Conservation (phyloP, 2,113 vertebrate genomes). For the Bostrychus sinensis region DNA sequence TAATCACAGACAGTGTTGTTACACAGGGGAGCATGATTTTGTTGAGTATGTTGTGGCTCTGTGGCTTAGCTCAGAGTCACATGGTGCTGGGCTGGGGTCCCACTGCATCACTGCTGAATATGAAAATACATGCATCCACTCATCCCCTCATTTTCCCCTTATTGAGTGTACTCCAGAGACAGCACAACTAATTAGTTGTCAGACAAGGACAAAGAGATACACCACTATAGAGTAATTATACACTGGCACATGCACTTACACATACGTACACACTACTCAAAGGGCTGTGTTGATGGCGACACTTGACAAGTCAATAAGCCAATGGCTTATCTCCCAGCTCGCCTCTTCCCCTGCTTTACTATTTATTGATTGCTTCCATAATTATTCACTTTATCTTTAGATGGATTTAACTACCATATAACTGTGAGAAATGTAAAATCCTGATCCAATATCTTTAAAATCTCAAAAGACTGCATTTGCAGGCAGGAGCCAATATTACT, state of each 20-base stretch:
- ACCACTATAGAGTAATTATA: conserved; percentile 62
- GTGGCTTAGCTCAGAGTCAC: conserved; percentile 8
- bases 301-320: conserved; percentile 80
- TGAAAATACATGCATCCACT: conserved; percentile 57
- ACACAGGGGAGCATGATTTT: background rate
- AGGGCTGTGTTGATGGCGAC: conserved; percentile 64
- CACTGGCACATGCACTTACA: conserved; percentile 32
- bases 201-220: conserved; percentile 58
- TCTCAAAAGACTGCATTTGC: too few relatives aligned
- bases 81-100: conserved; percentile 11
- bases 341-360: conserved; percentile 49
- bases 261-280: conserved; percentile 33
- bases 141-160: conserved; percentile 51
- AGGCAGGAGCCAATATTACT: too few relatives aligned
- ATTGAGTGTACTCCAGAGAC: conserved; percentile 62
- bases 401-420: conserved; percentile 57
- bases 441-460: conserved; percentile 8
- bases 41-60: conserved; percentile 10
- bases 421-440: conserved; percentile 28
- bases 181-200: conserved; percentile 72
- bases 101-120: conserved; percentile 37
- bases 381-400: conserved; percentile 75
- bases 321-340: conserved; percentile 62
- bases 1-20: background rate
- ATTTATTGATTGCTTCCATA: conserved; percentile 72